Base-by-base conservation (phyloP, 2,888 invertebrate genomes). In the Ophraella communa region DNA sequence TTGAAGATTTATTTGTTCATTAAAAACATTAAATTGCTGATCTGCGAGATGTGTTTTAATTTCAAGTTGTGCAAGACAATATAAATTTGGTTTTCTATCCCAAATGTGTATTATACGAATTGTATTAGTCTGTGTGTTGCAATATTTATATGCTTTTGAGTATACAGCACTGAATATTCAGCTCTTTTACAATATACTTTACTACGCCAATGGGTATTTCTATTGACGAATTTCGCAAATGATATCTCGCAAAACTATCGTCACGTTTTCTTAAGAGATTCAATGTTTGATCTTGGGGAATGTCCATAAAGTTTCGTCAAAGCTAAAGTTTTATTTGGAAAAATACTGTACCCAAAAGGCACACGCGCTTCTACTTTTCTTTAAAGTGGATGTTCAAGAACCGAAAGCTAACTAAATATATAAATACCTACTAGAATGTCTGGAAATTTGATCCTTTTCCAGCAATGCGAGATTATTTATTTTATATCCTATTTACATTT, bases 271-370 rank as follows among this genome's bases (percentile, higher is more conserved):
- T 14, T 2, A 8, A 56, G 66, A 73, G 72, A 71, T 70, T 71
- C 70, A 73, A 58, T 65, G 71, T 73, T 74, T 73, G 73, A 73
- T 73, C 73, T 66, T 14, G 18, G 27, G 45, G 53, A 39, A 51
- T 59, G 56, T 47, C 55, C 60, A 56, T 59, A 17, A 62, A 66
- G 64, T 66, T 68, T 54, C 64, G 55, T 66, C 65, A 62, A 56
- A 45, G 51, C 47, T 44, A 11, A 17, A 52, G 27, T 58, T 45
- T 30, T 33, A 63, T 68, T 67, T 71, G 58, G 68, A 63, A 65
- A 70, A 71, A 70, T 68, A 71, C 66, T 23, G 47, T 47, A 17
- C 33, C 14, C 24, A 24, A 24, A 33, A 21, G 39, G 30, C 39
- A 51, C 21, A 14, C 24, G 27, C 14, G n/a, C 17, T 35, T 39